phyloP scores from a whole-genome alignment of 2,888 invertebrate species.

The Ceramica pisi region DNA sequence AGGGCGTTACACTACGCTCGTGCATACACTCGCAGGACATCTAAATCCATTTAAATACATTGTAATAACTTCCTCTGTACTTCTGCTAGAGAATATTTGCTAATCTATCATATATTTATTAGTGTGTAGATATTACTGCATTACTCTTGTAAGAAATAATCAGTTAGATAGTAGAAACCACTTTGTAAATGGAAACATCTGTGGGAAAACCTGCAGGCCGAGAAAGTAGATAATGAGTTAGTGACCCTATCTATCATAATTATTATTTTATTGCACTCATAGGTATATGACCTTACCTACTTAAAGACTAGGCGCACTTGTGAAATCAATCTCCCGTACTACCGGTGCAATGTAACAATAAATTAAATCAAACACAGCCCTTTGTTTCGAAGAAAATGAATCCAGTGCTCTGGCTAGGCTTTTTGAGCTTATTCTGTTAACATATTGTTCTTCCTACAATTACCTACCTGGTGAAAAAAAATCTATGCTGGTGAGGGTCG shows the following conservation, averaged over 20 bases:
- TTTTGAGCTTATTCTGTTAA: neutral
- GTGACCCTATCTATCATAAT: neutral
- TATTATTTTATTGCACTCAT: neutral
- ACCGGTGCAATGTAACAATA: neutral
- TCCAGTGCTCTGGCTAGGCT: neutral
- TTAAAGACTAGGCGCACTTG: neutral
- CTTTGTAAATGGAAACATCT: constrained; percentile 1
- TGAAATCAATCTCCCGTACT: neutral
- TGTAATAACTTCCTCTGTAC: constrained; percentile 16
- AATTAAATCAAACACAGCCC: neutral
- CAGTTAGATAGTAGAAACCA: neutral
- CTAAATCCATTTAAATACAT: constrained; percentile 46
- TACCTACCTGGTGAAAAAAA: no score
- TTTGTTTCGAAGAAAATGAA: neutral
- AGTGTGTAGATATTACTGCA: no score
- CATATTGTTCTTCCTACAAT: neutral
- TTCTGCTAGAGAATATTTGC: neutral
- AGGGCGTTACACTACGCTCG: constrained; percentile 77
- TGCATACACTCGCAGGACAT: constrained; percentile 63
- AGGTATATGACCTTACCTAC: constrained; percentile 1
- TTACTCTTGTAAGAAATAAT: constrained; percentile 1
- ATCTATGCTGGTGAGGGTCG: no score
- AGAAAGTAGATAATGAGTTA: constrained; percentile 16
- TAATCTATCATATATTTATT: constrained; percentile 5
- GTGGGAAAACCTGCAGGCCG: constrained; percentile 2